Evolutionary conservation across 1,140 invertebrate species (phyloP), one percentile per base, ranked within the genome.

Genomic region (Diorhabda elongata): DNA sequence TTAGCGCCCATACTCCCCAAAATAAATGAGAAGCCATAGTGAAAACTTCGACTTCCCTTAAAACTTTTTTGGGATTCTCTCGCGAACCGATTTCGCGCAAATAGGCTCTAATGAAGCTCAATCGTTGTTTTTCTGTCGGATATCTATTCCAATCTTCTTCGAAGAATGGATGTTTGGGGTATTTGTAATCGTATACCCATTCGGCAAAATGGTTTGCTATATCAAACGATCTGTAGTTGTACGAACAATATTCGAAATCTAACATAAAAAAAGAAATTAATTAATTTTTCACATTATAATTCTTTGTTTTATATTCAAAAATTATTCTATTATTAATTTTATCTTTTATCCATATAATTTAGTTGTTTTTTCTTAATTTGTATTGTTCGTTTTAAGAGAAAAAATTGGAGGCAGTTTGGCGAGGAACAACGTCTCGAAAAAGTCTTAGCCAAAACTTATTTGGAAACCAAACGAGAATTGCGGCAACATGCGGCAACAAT

Each of bases 181-280:
- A 86, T 0, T 89, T 92, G 80, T 99, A 98, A 78, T 98, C 93
- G 81, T 94, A 97, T 5, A 88, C 89, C 95, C 95, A 98, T 82
- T 98, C 96, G 71, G 93, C 87, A 80, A 98, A 97, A 79, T 98
- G 96, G 83, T 98, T 98, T 3, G 95, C 97, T 66, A 99, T 84
- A 82, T 98, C 97, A 84, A 96, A 98, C 1, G 92, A 95, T 70
- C 96, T 83, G 80, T 96, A 94, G 80, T 96, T 97, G 81, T 97
- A 97, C 0, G 93, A 92, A 79, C 94, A 95, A 79, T 97, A 98
- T 82, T 98, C 95, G 81, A 94, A 97, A 80, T 98, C 95, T 77
- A 96, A 67, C 73, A 73, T 58, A 59, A 63, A 72, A 44, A 61
- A 9, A 5, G 5, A 41, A 3, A 9, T 26, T 26, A 26, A 26